phyloP scores from a whole-genome alignment of 2,797 vertebrate species.

The Phoeniculus purpureus region DNA sequence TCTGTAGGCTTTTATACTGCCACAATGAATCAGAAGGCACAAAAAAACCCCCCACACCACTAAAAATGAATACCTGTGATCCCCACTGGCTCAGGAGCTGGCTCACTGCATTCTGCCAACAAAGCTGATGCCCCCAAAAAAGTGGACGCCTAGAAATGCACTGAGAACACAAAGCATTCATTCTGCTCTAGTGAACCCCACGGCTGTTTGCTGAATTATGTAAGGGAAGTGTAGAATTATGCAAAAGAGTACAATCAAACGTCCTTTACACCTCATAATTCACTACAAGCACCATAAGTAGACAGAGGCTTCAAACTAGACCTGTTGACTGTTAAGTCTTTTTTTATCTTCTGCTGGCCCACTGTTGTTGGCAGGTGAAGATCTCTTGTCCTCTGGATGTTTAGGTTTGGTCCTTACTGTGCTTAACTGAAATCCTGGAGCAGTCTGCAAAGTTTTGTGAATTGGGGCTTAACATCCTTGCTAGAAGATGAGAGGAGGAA shows the following conservation, averaged over 20 bases:
- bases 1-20: neutral
- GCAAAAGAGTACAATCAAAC: neutral
- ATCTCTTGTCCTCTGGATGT: neutral
- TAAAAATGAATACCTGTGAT: neutral
- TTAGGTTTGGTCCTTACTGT: neutral
- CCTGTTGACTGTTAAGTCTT: neutral
- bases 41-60: too few species aligned
- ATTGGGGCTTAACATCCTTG: neutral
- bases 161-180: neutral
- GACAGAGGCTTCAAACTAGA: neutral
- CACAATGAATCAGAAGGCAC: neutral
- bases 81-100: neutral
- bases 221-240: neutral
- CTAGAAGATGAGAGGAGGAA: neutral
- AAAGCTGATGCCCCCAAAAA: neutral
- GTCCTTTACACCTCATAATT: neutral
- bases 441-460: neutral
- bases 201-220: fast-evolving
- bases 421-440: neutral
- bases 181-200: neutral
- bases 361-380: too few species aligned
- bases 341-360: neutral
- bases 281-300: neutral
- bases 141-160: neutral
- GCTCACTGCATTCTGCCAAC: neutral